These are phyloP conservation scores for Pseudomugil tenellus DNA, from an alignment of 2,797 vertebrate species.

Conservation along the genomic window DNA sequence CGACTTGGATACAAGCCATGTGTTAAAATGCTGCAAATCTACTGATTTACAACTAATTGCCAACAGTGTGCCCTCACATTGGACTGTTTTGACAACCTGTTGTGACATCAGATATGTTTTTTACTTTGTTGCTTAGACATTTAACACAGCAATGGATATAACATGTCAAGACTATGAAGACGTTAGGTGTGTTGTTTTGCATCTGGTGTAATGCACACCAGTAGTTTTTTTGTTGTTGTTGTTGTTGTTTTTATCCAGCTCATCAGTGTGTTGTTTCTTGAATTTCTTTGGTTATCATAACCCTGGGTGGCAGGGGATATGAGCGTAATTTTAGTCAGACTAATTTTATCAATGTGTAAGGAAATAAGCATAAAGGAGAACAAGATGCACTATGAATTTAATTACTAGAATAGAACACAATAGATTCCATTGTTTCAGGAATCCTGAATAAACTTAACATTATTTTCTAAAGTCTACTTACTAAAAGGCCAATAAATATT, in stretches of 20 bases:
- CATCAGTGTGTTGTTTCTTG: slow-evolving; percentile 3
- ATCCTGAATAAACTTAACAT: not conserved
- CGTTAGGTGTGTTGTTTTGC: slow-evolving; percentile 47
- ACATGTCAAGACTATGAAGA: slow-evolving; percentile 59
- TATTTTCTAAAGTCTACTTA: not conserved
- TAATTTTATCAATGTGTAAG: slow-evolving; percentile 18
- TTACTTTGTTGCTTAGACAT: not conserved
- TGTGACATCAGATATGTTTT: slow-evolving; percentile 3
- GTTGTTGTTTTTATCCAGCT: slow-evolving; percentile 22
- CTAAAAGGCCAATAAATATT: not conserved
- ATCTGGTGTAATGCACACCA: slow-evolving; percentile 45
- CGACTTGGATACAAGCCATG: slow-evolving; percentile 81
- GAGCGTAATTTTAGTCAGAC: slow-evolving; percentile 3
- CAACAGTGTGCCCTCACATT: slow-evolving; percentile 13
- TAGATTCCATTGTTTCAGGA: not conserved
- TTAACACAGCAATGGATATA: slow-evolving; percentile 55
- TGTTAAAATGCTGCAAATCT: slow-evolving; percentile 59
- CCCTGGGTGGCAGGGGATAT: not conserved
- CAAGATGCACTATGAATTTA: not conserved
- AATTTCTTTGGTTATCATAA: not conserved
- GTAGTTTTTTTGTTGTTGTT: slow-evolving; percentile 27
- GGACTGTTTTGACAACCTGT: not conserved
- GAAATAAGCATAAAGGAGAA: slow-evolving; percentile 6
- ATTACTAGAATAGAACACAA: not conserved
- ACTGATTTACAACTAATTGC: slow-evolving; percentile 53